phyloP scores from a whole-genome alignment of 1,140 invertebrate genomes.

The Bombus fervidus region DNA sequence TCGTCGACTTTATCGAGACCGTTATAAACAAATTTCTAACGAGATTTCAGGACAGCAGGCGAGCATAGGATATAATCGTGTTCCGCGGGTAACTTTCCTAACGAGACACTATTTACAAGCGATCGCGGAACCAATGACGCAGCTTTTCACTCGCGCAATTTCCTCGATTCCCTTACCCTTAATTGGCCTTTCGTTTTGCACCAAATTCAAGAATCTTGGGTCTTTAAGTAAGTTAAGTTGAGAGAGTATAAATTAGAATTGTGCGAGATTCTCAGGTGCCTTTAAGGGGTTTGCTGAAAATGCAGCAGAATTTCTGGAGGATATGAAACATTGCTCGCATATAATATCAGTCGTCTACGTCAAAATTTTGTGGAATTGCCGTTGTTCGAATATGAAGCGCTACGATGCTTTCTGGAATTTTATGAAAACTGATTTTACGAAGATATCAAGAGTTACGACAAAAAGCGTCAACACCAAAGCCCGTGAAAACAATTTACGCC shows the following conservation, averaged over 20 bases:
- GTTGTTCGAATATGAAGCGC: too few species aligned
- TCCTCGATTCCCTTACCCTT: background rate
- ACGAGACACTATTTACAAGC: conserved; percentile 51
- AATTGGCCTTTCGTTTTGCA: background rate
- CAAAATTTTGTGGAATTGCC: too few species aligned
- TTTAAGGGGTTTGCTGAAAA: background rate
- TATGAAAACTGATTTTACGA: too few species aligned
- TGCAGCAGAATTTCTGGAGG: accelerated
- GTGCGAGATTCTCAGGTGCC: background rate
- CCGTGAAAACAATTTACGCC: too few species aligned
- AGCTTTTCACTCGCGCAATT: conserved; percentile 3
- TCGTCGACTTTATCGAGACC: conserved; percentile 34
- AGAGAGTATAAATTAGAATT: background rate
- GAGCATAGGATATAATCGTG: conserved; percentile 43
- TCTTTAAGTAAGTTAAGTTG: background rate
- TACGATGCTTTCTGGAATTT: too few species aligned
- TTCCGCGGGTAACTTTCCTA: conserved; percentile 43
- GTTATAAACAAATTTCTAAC: conserved; percentile 56
- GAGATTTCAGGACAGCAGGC: conserved; percentile 39
- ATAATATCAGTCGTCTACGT: too few species aligned
- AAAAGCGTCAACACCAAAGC: too few species aligned
- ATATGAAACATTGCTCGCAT: background rate
- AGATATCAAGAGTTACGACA: too few species aligned
- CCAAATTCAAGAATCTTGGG: background rate
- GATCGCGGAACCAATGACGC: background rate